A percentile compares a stretch with the other conserved stretches of the same genome.
phyloP scores from a whole-genome alignment of 1,140 invertebrate genomes.

The Temnothorax nylanderi region DNA sequence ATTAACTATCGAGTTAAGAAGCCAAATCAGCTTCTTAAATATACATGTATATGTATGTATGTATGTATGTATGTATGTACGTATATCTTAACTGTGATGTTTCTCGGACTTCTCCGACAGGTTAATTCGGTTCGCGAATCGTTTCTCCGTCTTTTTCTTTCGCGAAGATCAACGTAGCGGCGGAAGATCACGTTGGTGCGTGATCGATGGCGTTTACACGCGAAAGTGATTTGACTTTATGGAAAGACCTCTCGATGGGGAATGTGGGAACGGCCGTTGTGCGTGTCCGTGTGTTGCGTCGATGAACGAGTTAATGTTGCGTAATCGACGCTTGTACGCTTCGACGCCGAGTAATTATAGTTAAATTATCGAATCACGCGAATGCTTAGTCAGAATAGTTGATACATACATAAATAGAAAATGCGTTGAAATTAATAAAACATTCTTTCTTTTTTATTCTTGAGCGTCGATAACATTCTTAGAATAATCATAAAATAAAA shows the following conservation, averaged over 20 bases:
- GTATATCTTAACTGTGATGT: neutral
- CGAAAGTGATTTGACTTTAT: conserved; percentile 52
- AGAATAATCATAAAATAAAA: neutral
- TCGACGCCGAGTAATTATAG: conserved; percentile 34
- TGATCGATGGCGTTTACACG: conserved; percentile 56
- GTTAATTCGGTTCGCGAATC: conserved; percentile 35
- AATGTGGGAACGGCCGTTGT: conserved; percentile 43
- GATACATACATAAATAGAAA: neutral
- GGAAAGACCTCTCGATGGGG: conserved; percentile 27
- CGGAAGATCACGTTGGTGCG: conserved; percentile 17
- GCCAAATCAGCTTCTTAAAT: conserved; percentile 7
- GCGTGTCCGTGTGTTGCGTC: conserved; percentile 8
- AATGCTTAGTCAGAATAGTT: neutral
- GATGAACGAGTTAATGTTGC: conserved; percentile 47
- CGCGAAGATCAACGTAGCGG: conserved; percentile 1
- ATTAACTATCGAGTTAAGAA: conserved; percentile 39
- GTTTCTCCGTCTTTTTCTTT: conserved; percentile 1
- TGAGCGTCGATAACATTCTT: neutral
- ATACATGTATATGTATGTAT: neutral
- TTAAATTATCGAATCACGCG: conserved; percentile 39
- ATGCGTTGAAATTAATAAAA: conserved; percentile 19
- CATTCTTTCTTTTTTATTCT: neutral
- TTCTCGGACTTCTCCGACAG: neutral
- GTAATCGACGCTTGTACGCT: conserved; percentile 38
- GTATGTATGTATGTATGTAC: neutral